These are phyloP conservation scores for Cataglyphis cursor DNA, from an alignment of 2,888 invertebrate species.

Conservation along the genomic window DNA sequence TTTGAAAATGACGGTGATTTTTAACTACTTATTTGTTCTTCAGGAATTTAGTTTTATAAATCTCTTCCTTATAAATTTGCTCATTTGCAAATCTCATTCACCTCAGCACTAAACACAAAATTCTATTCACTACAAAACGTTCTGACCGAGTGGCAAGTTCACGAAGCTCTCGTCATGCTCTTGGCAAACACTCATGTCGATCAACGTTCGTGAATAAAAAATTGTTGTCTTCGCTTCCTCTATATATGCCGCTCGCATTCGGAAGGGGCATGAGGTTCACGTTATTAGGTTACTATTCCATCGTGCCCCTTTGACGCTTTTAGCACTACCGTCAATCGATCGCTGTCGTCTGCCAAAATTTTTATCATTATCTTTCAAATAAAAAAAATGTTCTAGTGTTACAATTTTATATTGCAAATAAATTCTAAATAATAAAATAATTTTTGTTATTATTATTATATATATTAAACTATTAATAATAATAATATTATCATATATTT, in stretches of 20 bases:
- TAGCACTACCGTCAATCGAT: constrained; percentile 51
- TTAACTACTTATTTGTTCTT: background rate
- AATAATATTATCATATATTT: background rate
- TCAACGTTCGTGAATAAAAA: constrained; percentile 64
- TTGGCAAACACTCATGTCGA: constrained; percentile 49
- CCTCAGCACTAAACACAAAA: constrained; percentile 1
- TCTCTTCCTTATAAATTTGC: constrained; percentile 4
- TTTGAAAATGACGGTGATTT: background rate
- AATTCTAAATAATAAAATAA: background rate
- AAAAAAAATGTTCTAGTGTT: background rate
- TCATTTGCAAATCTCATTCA: background rate
- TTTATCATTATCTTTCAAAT: background rate
- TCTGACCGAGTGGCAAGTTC: constrained; percentile 26
- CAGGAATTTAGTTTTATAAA: background rate
- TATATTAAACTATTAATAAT: background rate
- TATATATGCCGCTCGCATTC: constrained; percentile 75
- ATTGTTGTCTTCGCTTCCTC: constrained; percentile 66
- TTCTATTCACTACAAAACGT: background rate
- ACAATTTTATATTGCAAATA: background rate
- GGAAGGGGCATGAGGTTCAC: constrained; percentile 72
- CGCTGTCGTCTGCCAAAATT: background rate
- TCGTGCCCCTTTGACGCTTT: constrained; percentile 50
- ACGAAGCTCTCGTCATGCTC: constrained; percentile 40
- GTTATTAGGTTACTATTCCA: constrained; percentile 82
- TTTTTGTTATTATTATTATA: background rate